These are phyloP conservation scores for Chrysogorgia sp. DNA, from an alignment of 92 coral and sea anemone species.

Conservation along the genomic window DNA sequence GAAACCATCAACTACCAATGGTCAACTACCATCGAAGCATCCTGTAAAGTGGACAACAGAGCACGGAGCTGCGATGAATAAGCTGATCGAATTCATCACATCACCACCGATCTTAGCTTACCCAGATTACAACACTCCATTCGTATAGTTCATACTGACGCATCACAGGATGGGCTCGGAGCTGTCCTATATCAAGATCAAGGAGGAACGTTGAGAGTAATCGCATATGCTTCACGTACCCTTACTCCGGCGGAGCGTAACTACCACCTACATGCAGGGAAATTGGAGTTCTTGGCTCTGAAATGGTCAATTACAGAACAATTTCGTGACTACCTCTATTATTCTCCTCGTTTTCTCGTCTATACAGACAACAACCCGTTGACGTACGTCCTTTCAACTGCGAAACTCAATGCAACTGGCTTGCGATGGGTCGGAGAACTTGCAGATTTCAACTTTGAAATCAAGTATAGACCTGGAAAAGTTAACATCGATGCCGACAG, in stretches of 20 bases:
- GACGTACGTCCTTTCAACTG: slow-evolving; percentile 49
- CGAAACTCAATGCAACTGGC: slow-evolving; percentile 54
- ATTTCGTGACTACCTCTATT: slow-evolving; percentile 59
- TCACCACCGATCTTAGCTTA: slow-evolving; percentile 49
- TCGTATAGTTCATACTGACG: too few species aligned
- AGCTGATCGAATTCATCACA: slow-evolving; percentile 23
- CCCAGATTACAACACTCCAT: slow-evolving; percentile 49
- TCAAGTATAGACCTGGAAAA: slow-evolving; percentile 52
- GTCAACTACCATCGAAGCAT: neutral
- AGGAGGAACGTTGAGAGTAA: too few species aligned
- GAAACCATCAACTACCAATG: neutral
- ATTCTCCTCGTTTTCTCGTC: slow-evolving; percentile 54
- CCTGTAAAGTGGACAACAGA: slow-evolving; percentile 27
- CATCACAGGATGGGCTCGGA: too few species aligned
- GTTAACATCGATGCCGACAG: slow-evolving; percentile 57
- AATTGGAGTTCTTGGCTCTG: slow-evolving; percentile 59
- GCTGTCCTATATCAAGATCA: too few species aligned
- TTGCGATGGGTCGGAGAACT: slow-evolving; percentile 54
- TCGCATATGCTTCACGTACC: slow-evolving; percentile 58
- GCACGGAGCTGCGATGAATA: slow-evolving; percentile 34
- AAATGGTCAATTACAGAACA: slow-evolving; percentile 68
- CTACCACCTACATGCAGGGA: slow-evolving; percentile 20
- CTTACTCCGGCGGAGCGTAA: neutral
- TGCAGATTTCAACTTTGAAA: slow-evolving; percentile 55
- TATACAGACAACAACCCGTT: slow-evolving; percentile 60